Percentiles rank a stretch among this genome's conserved stretches.
phyloP scores from a whole-genome alignment of 2,797 vertebrate species.

The Phalanger gymnotis region DNA sequence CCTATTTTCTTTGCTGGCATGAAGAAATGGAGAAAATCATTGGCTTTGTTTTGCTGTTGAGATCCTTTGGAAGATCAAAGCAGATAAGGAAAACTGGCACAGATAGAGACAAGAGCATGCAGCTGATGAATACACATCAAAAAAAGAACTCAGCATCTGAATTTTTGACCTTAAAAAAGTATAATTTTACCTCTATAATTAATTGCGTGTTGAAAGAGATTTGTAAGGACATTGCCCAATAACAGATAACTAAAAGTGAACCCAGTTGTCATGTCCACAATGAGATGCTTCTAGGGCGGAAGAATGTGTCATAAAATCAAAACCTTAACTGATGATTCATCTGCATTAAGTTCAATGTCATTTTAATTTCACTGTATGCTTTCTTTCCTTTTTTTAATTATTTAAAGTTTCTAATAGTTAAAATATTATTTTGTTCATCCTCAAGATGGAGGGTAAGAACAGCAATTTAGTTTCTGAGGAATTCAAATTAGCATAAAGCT shows the following conservation, averaged over 20 bases:
- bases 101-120: not conserved
- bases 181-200: slow-evolving; percentile 53
- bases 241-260: slow-evolving; percentile 69
- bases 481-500: not conserved
- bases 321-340: slow-evolving; percentile 51
- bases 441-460: not conserved
- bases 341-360: slow-evolving; percentile 60
- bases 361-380: not conserved
- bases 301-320: slow-evolving; percentile 67
- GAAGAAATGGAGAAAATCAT: slow-evolving; percentile 4
- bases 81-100: not conserved
- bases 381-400: not conserved
- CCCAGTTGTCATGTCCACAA: slow-evolving; percentile 61
- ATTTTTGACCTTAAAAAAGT: slow-evolving; percentile 52
- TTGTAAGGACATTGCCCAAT: slow-evolving; percentile 57
- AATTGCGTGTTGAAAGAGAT: slow-evolving; percentile 66
- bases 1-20: slow-evolving; percentile 29
- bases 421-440: not conserved
- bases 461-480: not conserved
- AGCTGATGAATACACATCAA: not conserved
- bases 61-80: slow-evolving; percentile 21
- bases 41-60: slow-evolving; percentile 9
- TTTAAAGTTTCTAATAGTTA: not conserved
- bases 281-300: slow-evolving; percentile 50
- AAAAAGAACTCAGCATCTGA: not conserved